Evolutionary conservation across 2,888 invertebrate genomes (phyloP).

Genomic region (Drosophila picticornis): DNA sequence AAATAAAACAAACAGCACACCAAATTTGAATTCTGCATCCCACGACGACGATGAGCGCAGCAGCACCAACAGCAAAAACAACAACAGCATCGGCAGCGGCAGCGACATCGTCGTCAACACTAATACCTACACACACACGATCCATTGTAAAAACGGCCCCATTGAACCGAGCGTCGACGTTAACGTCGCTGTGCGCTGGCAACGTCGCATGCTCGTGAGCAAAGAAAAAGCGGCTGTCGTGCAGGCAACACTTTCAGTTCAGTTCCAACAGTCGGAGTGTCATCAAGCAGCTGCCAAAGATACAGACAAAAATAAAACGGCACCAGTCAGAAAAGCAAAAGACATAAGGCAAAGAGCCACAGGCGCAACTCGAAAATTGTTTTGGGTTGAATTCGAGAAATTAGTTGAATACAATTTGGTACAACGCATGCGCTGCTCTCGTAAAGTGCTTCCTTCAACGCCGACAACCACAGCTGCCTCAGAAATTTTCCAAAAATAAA

Average conservation of each 20-base stretch:
- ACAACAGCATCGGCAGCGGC: background rate
- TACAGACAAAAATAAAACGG: conserved; percentile 16
- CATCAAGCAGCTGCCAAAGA: conserved; percentile 54
- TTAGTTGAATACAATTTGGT: conserved; percentile 25
- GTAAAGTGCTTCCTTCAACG: conserved; percentile 36
- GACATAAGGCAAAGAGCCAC: conserved; percentile 52
- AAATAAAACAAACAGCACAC: conserved; percentile 62
- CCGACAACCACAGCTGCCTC: conserved; percentile 64
- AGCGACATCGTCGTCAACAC: conserved; percentile 20
- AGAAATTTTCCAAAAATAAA: conserved; percentile 27
- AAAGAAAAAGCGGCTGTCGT: conserved; percentile 82
- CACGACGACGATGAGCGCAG: conserved; percentile 31
- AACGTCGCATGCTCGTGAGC: conserved; percentile 55
- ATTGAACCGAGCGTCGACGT: conserved; percentile 48
- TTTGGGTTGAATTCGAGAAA: conserved; percentile 37
- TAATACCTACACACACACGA: conserved; percentile 29
- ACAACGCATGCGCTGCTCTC: conserved; percentile 69
- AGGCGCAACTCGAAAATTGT: conserved; percentile 43
- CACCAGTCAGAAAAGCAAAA: conserved; percentile 17
- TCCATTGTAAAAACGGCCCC: conserved; percentile 55
- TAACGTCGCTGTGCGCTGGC: conserved; percentile 36
- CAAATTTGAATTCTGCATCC: conserved; percentile 74
- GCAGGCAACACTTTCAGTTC: conserved; percentile 80
- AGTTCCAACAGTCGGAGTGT: conserved; percentile 80
- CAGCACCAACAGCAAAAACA: conserved; percentile 2